These are phyloP conservation scores for Yponomeuta sedellus DNA, from an alignment of 2,888 invertebrate species.

Conservation along the genomic window DNA sequence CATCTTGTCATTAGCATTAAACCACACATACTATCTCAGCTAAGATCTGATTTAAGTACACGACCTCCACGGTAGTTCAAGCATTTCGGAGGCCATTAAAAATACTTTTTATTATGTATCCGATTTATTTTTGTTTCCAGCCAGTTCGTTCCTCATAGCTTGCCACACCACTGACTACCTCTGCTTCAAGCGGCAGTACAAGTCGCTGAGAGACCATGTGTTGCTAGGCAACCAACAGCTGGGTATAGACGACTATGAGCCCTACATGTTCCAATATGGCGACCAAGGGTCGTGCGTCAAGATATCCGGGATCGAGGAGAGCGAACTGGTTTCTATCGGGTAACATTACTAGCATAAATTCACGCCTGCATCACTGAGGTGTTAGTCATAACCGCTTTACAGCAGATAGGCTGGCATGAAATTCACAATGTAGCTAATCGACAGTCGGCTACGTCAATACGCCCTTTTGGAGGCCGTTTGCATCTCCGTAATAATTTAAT, in stretches of 20 bases:
- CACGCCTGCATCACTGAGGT: not conserved
- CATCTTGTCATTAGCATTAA: no score
- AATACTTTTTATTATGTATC: no score
- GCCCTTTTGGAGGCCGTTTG: no score
- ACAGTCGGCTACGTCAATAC: no score
- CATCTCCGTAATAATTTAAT: no score
- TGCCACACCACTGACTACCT: slow-evolving; percentile 48
- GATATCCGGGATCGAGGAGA: slow-evolving; percentile 40
- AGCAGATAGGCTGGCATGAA: no score
- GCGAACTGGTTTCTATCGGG: slow-evolving; percentile 38
- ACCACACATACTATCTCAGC: no score
- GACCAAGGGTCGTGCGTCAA: slow-evolving; percentile 38
- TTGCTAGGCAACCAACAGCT: slow-evolving; percentile 36
- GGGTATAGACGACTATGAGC: slow-evolving; percentile 31
- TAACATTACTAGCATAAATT: slow-evolving; percentile 21
- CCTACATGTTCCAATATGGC: slow-evolving; percentile 38
- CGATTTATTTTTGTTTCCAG: not conserved
- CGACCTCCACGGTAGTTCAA: no score
- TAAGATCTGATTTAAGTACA: no score
- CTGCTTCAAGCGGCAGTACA: slow-evolving; percentile 49
- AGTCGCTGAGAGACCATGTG: slow-evolving; percentile 36
- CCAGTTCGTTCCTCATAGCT: slow-evolving; percentile 30
- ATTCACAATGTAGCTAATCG: no score
- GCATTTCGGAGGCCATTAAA: no score
- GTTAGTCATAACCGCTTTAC: not conserved